These are phyloP conservation scores for Megalopta genalis DNA, from an alignment of 1,140 invertebrate genomes.

Conservation along the genomic window DNA sequence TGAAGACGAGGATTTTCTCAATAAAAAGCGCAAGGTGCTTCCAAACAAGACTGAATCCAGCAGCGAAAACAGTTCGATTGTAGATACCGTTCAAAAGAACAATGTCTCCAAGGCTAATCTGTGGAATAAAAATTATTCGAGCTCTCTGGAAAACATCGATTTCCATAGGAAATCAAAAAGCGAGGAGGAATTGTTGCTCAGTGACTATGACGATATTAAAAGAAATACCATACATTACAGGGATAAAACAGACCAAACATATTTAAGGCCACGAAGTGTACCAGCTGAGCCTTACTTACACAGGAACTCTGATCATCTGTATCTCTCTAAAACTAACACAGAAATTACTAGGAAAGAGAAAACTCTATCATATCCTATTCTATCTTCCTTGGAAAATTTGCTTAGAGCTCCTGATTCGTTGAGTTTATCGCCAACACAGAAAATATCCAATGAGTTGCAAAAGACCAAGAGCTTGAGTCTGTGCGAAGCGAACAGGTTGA, in stretches of 20 bases:
- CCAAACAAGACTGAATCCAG: constrained; percentile 48
- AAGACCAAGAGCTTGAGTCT: constrained; percentile 2
- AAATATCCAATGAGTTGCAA: background rate
- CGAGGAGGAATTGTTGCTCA: background rate
- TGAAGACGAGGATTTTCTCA: constrained; percentile 9
- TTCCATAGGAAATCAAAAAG: background rate
- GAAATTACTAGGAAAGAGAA: background rate
- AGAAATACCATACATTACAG: background rate
- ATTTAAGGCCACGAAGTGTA: constrained; percentile 5
- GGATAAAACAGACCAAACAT: background rate
- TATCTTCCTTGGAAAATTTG: constrained; percentile 34
- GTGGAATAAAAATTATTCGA: background rate
- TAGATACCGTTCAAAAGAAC: constrained; percentile 17
- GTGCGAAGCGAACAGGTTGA: constrained; percentile 43
- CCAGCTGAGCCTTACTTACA: background rate
- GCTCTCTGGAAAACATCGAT: constrained; percentile 15
- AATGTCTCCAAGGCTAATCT: background rate
- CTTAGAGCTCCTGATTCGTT: constrained; percentile 10
- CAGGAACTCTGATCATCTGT: background rate
- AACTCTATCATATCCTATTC: constrained; percentile 2
- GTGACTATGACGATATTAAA: no score
- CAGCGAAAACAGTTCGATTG: constrained; percentile 48
- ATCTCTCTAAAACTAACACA: background rate
- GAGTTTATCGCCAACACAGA: background rate
- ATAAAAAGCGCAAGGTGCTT: constrained; percentile 44